phyloP scores from a whole-genome alignment of 2,888 invertebrate genomes.

The Orchesella flavescens region DNA sequence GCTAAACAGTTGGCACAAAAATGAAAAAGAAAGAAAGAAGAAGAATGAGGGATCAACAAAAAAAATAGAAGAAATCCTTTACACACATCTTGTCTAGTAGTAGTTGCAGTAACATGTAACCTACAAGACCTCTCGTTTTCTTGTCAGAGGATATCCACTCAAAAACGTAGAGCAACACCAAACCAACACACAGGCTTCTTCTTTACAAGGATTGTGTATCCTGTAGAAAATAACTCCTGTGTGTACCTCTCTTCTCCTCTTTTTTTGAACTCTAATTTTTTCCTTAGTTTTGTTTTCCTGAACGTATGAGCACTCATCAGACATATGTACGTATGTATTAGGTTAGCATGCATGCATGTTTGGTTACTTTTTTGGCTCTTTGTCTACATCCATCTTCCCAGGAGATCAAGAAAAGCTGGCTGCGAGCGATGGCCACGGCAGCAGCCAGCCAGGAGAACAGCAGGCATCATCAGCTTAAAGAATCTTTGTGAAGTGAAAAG shows the following conservation, averaged over 20 bases:
- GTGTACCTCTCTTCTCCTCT: background rate
- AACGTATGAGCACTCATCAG: background rate
- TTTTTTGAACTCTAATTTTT: background rate
- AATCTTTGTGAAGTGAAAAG: constrained; percentile 34
- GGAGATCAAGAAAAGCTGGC: constrained; percentile 33
- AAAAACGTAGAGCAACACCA: background rate
- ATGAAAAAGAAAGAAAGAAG: constrained; percentile 29
- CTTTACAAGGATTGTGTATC: background rate
- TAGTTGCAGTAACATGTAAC: constrained; percentile 39
- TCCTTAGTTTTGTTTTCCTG: background rate
- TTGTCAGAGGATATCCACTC: constrained; percentile 45
- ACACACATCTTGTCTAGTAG: constrained; percentile 10
- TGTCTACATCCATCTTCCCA: constrained; percentile 37
- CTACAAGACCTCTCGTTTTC: constrained; percentile 21
- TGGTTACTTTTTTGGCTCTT: constrained; percentile 19
- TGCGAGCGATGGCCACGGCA: background rate
- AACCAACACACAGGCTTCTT: too few relatives aligned
- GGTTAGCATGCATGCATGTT: background rate
- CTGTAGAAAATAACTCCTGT: background rate
- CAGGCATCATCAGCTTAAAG: constrained; percentile 43
- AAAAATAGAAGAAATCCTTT: constrained; percentile 36
- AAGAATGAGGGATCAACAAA: constrained; percentile 25
- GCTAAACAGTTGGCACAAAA: constrained; percentile 49
- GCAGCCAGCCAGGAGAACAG: constrained; percentile 26
- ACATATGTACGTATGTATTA: constrained; percentile 2